Evolutionary conservation across 2,888 invertebrate species (phyloP), one percentile per base, ranked within the genome.

Genomic region (Diarsia dahlii): DNA sequence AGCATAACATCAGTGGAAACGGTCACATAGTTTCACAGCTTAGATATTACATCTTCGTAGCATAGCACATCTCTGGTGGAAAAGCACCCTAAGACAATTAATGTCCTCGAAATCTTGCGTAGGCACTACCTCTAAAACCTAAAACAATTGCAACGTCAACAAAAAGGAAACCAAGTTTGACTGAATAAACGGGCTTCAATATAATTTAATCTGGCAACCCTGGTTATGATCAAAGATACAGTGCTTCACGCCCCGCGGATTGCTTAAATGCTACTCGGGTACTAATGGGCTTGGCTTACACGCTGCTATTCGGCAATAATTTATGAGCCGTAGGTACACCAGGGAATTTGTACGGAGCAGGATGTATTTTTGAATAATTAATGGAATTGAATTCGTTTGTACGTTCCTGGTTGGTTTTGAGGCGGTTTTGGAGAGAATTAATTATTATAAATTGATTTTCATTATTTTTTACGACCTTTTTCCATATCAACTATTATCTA

Each of bases 231-330:
- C 74, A 76, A 78, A 88, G 88, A 89, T 89, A 88, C 89, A 89
- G 90, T 87, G 88, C 91, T 91, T 90, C 90, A 92, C 88, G 92
- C 90, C 89, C 89, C 88, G 79, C 89, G 90, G 88, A 80, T 87
- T 87, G 88, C 85, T 88, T 88, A 88, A 90, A 88, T 87, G 82
- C 71, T 74, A 48, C 54, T 58, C 69, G 52, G 52, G 68, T 81
- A 70, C 76, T 80, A 81, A 84, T 84, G 80, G 76, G 83, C 83
- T 82, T 72, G 82, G 83, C 70, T 45, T 82, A 82, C 82, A 82
- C 79, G 83, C 58, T 72, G 82, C 66, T 82, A 75, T 82, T 79
- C 66, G 63, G 60, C 66, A 48, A 62, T 78, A 72, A 82, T 79
- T 82, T 82, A 82, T 56, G 58, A 71, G 54, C 74, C 10, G 48